Percentiles rank a stretch among this genome's conserved stretches.
Conservation (phyloP, 2,797 vertebrate species). For the Halcyon smyrnensis region DNA sequence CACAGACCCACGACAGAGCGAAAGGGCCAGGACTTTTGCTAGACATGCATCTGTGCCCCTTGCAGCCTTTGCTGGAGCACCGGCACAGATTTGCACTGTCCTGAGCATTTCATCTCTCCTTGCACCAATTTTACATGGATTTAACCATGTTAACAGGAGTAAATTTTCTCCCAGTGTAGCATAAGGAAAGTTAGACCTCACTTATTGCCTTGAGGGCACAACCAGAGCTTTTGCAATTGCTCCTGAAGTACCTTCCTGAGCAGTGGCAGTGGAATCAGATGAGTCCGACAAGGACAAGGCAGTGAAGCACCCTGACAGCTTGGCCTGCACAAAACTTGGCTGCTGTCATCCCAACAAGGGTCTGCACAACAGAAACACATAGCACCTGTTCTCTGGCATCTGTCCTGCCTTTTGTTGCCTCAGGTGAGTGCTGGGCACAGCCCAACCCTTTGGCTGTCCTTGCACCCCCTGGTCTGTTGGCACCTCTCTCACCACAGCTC, state of each 20-base stretch:
- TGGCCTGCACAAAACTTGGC: not conserved
- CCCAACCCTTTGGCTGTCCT: not conserved
- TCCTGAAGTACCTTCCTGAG: not conserved
- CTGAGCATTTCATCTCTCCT: not conserved
- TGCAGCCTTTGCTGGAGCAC: rapidly evolving
- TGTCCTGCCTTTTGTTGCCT: not conserved
- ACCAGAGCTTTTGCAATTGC: not conserved
- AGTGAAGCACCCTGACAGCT: not conserved
- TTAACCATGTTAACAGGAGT: rapidly evolving
- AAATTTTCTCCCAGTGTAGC: not conserved
- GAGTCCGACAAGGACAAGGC: not conserved
- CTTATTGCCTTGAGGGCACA: rapidly evolving
- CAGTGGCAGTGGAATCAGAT: not conserved
- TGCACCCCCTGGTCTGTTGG: rapidly evolving
- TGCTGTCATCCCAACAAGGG: not conserved
- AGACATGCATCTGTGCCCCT: rapidly evolving
- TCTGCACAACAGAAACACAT: not conserved
- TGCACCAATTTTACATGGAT: not conserved
- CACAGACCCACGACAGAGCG: rapidly evolving
- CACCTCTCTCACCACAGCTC: rapidly evolving
- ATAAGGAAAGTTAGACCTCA: not conserved
- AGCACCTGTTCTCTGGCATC: not conserved
- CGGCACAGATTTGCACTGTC: rapidly evolving
- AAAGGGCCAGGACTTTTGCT: not conserved
- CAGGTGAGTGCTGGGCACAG: not conserved